Evolutionary conservation across 2,797 vertebrate genomes (phyloP), one percentile per base, ranked within the genome.

Genomic region (Sphenodon punctatus): DNA sequence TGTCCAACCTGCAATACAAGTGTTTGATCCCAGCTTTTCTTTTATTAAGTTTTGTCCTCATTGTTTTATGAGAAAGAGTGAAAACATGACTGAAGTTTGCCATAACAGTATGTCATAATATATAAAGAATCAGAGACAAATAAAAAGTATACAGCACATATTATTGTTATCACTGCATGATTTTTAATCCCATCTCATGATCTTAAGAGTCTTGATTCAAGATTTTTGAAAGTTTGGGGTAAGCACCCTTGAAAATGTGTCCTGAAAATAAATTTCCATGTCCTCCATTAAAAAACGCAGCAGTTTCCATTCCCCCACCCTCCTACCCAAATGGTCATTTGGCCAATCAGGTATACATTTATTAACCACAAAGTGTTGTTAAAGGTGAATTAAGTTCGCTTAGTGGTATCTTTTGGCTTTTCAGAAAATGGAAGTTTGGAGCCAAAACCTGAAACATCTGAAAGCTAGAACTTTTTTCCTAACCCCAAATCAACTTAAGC

Each of bases 401-500:
- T 46, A 88, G 15, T 1, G 3, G 16, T 22, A 39, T 7, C 55
- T 6, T 38, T 59, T 38, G 65, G 17, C 19, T 60, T 77, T 85
- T 67, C n/a, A 75, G 48, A 85, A 48, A 71, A 67, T 3, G 5
- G 23, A 80, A 53, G n/a, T 49, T 79, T 70, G 69, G 25, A 32
- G 25, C 82, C 78, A 20, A 39, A 87, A 84, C 81, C 64, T 22
- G 41, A 25, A 86, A 43, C 49, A 16, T 27, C 27, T 67, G 53
- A 82, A 84, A 75, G 46, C 8, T 61, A 49, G 15, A 42, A 76
- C 85, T 56, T 14, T 30, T 43, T 42, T 53, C 55, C 41, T 5
- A 65, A 65, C 22, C 42, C 46, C 63, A 6, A 14, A 85, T n/a
- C n/a, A 79, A 75, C 15, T 19, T 45, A 64, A 81, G 10, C 20